Percentiles rank a stretch among this genome's conserved stretches.
These are phyloP conservation scores for Drosophila nigromelanica DNA, from an alignment of 1,140 invertebrate genomes.

Conservation along the genomic window DNA sequence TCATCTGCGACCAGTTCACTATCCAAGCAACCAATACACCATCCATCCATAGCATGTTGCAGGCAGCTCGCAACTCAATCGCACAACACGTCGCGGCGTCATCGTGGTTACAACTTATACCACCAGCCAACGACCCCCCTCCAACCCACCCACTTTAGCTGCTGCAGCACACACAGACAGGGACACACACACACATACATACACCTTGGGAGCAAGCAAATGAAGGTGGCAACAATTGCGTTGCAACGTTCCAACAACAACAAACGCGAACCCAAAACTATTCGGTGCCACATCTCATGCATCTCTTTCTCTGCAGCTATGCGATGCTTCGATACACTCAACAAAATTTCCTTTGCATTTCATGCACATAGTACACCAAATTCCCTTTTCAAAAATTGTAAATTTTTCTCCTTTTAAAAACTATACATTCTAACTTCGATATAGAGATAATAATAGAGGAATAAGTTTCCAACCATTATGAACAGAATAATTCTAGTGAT, in stretches of 20 bases:
- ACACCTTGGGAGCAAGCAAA: slow-evolving; percentile 27
- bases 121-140: slow-evolving; percentile 1
- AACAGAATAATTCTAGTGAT: no score
- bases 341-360: background rate
- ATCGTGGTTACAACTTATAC: slow-evolving; percentile 61
- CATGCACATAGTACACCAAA: no score
- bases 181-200: background rate
- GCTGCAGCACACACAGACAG: background rate
- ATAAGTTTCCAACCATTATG: no score
- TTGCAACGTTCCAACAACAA: slow-evolving; percentile 33
- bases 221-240: slow-evolving; percentile 73
- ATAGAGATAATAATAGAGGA: no score
- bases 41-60: slow-evolving; percentile 31
- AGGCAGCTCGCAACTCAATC: slow-evolving; percentile 50
- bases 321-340: background rate
- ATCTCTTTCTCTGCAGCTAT: background rate
- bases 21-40: slow-evolving; percentile 35
- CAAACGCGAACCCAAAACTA: slow-evolving; percentile 7
- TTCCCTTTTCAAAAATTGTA: no score
- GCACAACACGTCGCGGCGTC: slow-evolving; percentile 53
- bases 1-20: background rate
- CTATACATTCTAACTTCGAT: no score
- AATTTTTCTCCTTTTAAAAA: no score
- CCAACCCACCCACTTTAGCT: slow-evolving; percentile 19
- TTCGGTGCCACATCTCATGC: background rate